Percentiles rank a stretch among this genome's conserved stretches.
Conservation (phyloP, 2,797 vertebrate genomes). For the Premnoplex brunnescens region DNA sequence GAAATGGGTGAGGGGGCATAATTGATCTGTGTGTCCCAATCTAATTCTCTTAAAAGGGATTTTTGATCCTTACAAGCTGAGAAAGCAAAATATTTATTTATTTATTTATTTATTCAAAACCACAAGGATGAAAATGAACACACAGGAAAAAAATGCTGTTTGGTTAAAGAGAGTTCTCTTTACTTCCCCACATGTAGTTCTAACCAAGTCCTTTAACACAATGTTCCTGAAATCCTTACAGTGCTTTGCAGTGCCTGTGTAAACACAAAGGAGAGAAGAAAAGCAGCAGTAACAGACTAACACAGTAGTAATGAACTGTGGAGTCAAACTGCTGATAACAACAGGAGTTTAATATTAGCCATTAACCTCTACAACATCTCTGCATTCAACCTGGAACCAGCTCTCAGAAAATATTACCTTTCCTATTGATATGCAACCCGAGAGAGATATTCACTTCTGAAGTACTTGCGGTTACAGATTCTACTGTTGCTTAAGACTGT, state of each 20-base stretch:
- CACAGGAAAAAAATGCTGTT: not conserved
- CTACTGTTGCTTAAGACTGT: not conserved
- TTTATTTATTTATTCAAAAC: not conserved
- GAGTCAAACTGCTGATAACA: slow-evolving; percentile 29
- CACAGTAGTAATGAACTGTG: slow-evolving; percentile 31
- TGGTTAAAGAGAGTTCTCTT: not conserved
- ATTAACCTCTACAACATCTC: slow-evolving; percentile 34
- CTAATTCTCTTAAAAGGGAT: not conserved
- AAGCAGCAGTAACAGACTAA: not conserved
- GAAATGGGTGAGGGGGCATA: not conserved
- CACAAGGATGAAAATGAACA: not conserved
- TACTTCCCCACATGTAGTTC: not conserved
- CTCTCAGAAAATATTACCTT: not conserved
- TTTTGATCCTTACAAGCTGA: not conserved
- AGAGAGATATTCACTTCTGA: not conserved
- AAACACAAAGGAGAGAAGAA: not conserved
- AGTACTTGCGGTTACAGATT: not conserved
- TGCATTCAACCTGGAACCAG: not conserved
- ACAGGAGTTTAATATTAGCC: slow-evolving; percentile 35
- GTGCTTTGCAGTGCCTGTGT: not conserved
- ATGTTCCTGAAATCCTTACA: not conserved
- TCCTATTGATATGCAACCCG: not conserved
- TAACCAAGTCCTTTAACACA: not conserved
- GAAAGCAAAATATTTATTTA: not conserved
- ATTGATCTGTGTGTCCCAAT: not conserved